phyloP scores from a whole-genome alignment of 2,888 invertebrate genomes.

The Archips crataeganus region DNA sequence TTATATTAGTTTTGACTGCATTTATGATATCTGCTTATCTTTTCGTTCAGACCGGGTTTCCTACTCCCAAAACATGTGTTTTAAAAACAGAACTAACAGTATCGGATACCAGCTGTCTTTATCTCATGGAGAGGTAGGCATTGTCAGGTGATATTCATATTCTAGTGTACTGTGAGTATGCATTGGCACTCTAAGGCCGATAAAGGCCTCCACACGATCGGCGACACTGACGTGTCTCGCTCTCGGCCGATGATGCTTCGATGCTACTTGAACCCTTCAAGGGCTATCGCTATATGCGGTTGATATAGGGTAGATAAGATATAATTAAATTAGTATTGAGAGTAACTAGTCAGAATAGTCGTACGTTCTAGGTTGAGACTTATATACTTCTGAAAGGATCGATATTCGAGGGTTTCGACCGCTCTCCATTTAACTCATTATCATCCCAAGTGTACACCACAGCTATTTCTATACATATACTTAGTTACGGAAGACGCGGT shows the following conservation, averaged over 20 bases:
- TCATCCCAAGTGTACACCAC: too few species aligned
- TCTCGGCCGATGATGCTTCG: conserved; percentile 66
- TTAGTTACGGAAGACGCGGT: too few species aligned
- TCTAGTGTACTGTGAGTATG: background rate
- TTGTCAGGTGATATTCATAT: background rate
- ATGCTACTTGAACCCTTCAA: conserved; percentile 66
- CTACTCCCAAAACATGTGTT: too few species aligned
- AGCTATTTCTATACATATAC: too few species aligned
- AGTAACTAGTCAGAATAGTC: background rate
- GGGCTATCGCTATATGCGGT: conserved; percentile 54
- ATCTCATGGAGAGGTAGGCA: background rate
- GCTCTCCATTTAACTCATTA: too few species aligned
- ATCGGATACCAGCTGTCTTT: background rate
- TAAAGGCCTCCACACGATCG: conserved; percentile 38
- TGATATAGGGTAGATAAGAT: background rate
- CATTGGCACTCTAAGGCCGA: conserved; percentile 7
- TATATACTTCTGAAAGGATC: too few species aligned
- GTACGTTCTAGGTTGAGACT: too few species aligned
- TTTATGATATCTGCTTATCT: too few species aligned
- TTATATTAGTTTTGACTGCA: too few species aligned
- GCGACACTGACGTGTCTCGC: conserved; percentile 74
- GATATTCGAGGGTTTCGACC: too few species aligned
- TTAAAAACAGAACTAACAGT: too few species aligned
- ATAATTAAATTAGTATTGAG: background rate
- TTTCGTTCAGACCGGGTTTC: too few species aligned